Evolutionary conservation across 1,140 invertebrate genomes (phyloP), one percentile per base, ranked within the genome.

Genomic region (Mizuhopecten yessoensis): DNA sequence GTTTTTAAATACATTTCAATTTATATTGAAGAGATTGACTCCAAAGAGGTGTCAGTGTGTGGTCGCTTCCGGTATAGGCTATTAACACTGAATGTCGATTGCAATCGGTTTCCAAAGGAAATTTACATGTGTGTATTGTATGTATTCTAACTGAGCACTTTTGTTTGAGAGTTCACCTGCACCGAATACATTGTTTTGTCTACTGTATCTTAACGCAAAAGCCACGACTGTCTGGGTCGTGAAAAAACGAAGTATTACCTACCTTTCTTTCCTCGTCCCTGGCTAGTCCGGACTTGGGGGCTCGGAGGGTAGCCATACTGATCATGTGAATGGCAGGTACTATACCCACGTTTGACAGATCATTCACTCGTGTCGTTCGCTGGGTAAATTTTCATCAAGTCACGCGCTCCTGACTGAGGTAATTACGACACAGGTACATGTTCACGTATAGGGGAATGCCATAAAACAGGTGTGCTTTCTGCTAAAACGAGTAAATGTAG

Each of bases 231-330:
- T n/a, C n/a, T n/a, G n/a, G n/a, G n/a, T n/a, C n/a, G n/a, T n/a
- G n/a, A n/a, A n/a, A n/a, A n/a, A n/a, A n/a, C n/a, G n/a, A n/a
- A n/a, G 5, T 39, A 39, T 39, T 5, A 29, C 57, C 11, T 29
- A 75, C 57, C 57, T 75, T 75, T 29, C 5, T 29, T 29, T 75
- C 57, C 57, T 75, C 57, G 3, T 75, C 57, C 57, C 57, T 75
- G n/a, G 57, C 57, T 75, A 75, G 57, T n/a, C 57, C 57, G n/a
- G 57, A 75, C 57, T 75, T 75, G 57, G 23, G 57, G 29, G 57
- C 57, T 5, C 57, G 57, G 5, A 75, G 57, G 57, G n/a, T 75
- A 29, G 57, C 57, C 57, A 75, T 75, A 75, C 5, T 75, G 57
- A 75, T 75, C 9, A 17, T 75, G 57, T 29, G n/a, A 13, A 75